Evolutionary conservation across 2,113 vertebrate species (phyloP).

Genomic region (Tachuris rubrigastra): DNA sequence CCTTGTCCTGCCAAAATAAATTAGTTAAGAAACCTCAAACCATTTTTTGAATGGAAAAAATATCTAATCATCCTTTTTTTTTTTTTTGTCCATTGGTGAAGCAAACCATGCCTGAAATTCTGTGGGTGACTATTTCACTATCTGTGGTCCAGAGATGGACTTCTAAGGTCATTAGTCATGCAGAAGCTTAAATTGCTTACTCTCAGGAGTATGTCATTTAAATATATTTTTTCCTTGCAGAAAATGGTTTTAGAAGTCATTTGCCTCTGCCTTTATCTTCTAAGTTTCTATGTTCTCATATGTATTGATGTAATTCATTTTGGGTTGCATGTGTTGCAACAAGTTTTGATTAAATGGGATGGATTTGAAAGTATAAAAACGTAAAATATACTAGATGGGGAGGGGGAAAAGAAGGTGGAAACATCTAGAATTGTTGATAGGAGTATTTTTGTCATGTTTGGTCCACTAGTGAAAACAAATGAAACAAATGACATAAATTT

Average conservation of each 20-base stretch:
- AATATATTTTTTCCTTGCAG: background rate
- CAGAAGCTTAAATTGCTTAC: background rate
- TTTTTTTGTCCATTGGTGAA: background rate
- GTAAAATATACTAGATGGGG: background rate
- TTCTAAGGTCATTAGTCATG: background rate
- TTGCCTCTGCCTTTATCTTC: background rate
- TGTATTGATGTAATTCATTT: background rate
- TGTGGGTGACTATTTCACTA: background rate
- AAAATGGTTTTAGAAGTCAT: background rate
- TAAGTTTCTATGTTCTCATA: background rate
- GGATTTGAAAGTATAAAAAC: background rate
- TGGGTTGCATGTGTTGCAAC: background rate
- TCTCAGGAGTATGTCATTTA: background rate
- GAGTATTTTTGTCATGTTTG: background rate
- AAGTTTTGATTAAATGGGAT: background rate
- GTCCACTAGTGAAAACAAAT: background rate
- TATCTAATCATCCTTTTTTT: background rate
- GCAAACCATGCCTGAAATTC: background rate
- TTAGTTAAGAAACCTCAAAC: background rate
- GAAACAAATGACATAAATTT: background rate
- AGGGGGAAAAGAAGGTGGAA: rapidly evolving
- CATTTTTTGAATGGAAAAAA: background rate
- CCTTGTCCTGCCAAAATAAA: constrained; percentile 11
- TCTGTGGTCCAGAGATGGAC: background rate
- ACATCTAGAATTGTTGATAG: background rate